phyloP scores from a whole-genome alignment of 1,140 invertebrate species.

The Drosophila santomea region DNA sequence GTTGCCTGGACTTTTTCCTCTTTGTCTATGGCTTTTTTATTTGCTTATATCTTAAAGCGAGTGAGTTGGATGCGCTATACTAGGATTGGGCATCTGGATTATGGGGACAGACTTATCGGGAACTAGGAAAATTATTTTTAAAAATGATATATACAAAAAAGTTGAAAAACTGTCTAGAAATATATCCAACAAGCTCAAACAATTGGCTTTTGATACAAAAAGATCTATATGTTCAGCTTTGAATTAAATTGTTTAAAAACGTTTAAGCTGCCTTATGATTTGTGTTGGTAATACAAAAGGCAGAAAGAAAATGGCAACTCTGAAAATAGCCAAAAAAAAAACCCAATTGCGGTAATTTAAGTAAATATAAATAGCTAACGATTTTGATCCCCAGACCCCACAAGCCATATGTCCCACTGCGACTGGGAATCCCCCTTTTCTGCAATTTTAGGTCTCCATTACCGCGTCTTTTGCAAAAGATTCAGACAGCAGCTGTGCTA shows the following conservation, averaged over 20 bases:
- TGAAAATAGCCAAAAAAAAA: neutral
- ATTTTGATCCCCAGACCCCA: conserved; percentile 16
- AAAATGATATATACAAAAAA: neutral
- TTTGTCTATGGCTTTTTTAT: conserved; percentile 52
- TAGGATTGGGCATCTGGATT: conserved; percentile 14
- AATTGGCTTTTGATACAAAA: no score
- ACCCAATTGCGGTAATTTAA: neutral
- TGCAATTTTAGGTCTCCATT: conserved; percentile 1
- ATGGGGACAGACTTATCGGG: neutral
- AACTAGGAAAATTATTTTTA: neutral
- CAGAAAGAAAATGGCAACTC: neutral
- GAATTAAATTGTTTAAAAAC: no score
- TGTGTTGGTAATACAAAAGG: neutral
- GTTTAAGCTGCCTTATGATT: no score
- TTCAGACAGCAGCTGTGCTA: conserved; percentile 65
- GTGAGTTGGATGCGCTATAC: conserved; percentile 31
- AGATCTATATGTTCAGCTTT: no score
- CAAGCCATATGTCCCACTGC: conserved; percentile 1
- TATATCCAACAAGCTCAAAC: no score
- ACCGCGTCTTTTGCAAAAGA: conserved; percentile 7
- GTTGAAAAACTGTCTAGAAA: neutral
- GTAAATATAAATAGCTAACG: conserved; percentile 4
- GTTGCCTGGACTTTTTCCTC: conserved; percentile 16
- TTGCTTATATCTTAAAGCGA: conserved; percentile 73
- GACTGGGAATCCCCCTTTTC: neutral